A percentile compares a stretch with the other conserved stretches of the same genome.
Conservation (phyloP, 1,140 invertebrate species). For the Subanguina moxae region DNA sequence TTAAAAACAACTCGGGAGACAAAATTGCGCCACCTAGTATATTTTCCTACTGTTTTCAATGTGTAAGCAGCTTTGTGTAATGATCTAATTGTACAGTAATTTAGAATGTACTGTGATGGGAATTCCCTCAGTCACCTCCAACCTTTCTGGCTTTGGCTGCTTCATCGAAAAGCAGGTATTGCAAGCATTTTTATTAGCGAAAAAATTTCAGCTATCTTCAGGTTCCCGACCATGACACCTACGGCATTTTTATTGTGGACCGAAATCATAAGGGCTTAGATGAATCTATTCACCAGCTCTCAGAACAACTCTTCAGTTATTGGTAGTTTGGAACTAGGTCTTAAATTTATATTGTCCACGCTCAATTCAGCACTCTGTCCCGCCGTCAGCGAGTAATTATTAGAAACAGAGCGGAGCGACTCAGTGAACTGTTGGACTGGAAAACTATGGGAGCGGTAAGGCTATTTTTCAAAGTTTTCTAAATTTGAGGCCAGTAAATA, state of each 20-base stretch:
- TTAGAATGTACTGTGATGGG: constrained; percentile 97
- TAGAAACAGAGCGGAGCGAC: constrained; percentile 89
- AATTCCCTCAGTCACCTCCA: constrained; percentile 92
- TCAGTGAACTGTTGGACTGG: constrained; percentile 97
- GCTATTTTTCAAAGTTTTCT: not conserved
- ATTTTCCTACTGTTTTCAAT: too few species aligned
- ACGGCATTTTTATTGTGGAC: constrained; percentile 98
- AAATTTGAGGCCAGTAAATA: not conserved
- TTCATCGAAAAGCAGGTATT: constrained; percentile 99
- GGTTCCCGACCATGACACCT: constrained; percentile 81
- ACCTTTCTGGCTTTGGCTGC: constrained; percentile 97
- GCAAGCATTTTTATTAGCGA: too few species aligned
- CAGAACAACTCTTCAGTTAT: constrained; percentile 66
- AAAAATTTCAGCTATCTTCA: too few species aligned
- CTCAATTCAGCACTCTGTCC: constrained; percentile 75
- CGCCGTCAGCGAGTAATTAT: constrained; percentile 94
- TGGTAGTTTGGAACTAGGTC: constrained; percentile 7
- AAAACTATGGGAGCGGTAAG: constrained; percentile 70
- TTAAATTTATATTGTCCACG: not conserved
- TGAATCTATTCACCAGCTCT: constrained; percentile 84
- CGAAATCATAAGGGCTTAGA: constrained; percentile 79
- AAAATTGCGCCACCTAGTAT: too few species aligned
- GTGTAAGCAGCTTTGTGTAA: too few species aligned
- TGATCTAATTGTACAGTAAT: too few species aligned
- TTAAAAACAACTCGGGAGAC: too few species aligned